These are phyloP conservation scores for Istiophorus platypterus DNA, from an alignment of 2,113 vertebrate genomes.

Conservation along the genomic window DNA sequence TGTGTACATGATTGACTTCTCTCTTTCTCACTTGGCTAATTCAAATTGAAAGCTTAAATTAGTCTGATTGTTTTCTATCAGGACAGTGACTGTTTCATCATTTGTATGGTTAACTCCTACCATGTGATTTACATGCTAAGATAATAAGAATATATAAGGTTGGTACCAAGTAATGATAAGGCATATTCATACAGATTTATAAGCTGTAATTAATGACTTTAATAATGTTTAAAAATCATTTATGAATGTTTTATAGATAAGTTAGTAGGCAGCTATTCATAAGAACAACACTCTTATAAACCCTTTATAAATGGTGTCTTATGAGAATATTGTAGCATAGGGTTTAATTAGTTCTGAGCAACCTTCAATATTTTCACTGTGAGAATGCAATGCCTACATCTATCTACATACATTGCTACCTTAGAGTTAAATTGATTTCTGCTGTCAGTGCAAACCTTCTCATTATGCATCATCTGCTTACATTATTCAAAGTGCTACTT, in stretches of 20 bases:
- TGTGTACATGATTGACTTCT: background rate
- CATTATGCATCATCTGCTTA: slow-evolving; percentile 12
- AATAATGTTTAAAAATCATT: background rate
- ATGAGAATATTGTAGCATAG: background rate
- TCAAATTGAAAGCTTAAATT: background rate
- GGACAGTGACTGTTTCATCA: background rate
- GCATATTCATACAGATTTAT: background rate
- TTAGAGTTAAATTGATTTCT: slow-evolving; percentile 3
- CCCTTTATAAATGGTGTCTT: background rate
- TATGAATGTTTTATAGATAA: background rate
- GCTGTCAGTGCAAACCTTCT: background rate
- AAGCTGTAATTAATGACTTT: background rate
- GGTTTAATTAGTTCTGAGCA: background rate
- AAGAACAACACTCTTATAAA: background rate
- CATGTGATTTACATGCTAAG: background rate
- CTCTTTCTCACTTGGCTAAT: background rate
- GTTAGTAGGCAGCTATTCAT: background rate
- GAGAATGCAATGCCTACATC: background rate
- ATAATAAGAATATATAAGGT: background rate
- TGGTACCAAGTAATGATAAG: background rate
- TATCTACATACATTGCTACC: background rate
- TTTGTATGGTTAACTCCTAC: background rate
- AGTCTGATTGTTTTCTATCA: background rate
- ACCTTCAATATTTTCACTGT: background rate
- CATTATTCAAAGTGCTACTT: background rate